Conservation (phyloP, 1,140 invertebrate species). For the Popillia japonica region DNA sequence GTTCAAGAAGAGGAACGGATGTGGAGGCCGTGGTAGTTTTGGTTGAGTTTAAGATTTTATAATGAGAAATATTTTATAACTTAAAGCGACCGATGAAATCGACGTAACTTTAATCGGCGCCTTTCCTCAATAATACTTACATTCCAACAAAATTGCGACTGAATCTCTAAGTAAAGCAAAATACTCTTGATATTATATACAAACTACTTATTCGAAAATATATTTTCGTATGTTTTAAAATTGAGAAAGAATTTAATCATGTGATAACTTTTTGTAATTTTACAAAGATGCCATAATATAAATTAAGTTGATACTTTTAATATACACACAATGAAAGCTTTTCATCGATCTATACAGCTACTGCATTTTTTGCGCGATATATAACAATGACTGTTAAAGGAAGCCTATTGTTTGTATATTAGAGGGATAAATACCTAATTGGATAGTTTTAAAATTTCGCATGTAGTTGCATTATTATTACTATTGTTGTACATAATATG, state of each 20-base stretch:
- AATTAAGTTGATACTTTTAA: not conserved
- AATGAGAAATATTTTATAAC: no score
- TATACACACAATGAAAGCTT: not conserved
- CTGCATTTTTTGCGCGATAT: not conserved
- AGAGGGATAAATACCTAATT: not conserved
- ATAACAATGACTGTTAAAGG: not conserved
- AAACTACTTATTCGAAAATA: not conserved
- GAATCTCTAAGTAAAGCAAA: conserved; percentile 10
- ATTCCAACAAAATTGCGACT: conserved; percentile 38
- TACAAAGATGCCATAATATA: conserved; percentile 11
- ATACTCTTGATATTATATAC: conserved; percentile 17
- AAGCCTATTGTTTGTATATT: not conserved
- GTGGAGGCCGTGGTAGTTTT: conserved; percentile 74
- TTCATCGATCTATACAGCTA: not conserved
- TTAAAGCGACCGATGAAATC: not conserved
- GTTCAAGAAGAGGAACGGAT: conserved; percentile 64
- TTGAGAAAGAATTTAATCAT: not conserved
- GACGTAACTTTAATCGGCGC: not conserved
- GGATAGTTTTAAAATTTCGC: not conserved
- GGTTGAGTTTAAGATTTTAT: not conserved
- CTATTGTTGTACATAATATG: not conserved
- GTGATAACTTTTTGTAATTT: conserved; percentile 3
- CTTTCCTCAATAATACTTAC: not conserved
- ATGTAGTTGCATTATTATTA: not conserved
- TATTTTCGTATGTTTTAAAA: conserved; percentile 6